Percentiles rank a stretch among this genome's conserved stretches.
These are phyloP conservation scores for Fundulus diaphanus DNA, from an alignment of 2,797 vertebrate species.

Conservation along the genomic window DNA sequence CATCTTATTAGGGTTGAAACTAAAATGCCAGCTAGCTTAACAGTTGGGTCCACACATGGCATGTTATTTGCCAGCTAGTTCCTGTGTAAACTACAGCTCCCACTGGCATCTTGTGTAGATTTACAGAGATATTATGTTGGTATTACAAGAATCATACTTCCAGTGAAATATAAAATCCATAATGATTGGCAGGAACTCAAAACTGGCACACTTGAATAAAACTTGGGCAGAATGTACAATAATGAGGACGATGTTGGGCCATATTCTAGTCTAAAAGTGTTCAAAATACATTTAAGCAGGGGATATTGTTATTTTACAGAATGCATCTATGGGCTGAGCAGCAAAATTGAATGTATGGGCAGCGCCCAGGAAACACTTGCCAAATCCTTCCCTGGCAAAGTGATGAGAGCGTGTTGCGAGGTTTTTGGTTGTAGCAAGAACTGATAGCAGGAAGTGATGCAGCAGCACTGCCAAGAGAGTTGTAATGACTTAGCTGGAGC, in stretches of 20 bases:
- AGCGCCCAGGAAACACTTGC: too few relatives aligned
- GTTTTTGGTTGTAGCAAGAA: background rate
- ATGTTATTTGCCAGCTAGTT: background rate
- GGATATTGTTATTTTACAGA: background rate
- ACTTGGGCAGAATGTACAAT: background rate
- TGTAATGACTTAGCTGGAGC: constrained; percentile 7
- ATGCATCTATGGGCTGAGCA: background rate
- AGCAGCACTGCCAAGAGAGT: background rate
- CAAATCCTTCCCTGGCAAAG: background rate
- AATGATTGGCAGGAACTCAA: background rate
- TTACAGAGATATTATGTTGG: background rate
- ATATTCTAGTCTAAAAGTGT: background rate
- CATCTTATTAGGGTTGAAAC: background rate
- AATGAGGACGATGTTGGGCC: background rate
- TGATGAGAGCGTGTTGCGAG: background rate
- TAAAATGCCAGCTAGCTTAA: background rate
- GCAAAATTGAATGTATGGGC: too few relatives aligned
- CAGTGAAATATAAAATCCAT: background rate
- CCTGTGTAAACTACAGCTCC: background rate
- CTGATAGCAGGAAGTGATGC: background rate
- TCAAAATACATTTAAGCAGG: background rate
- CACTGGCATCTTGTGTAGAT: background rate
- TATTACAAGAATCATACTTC: background rate
- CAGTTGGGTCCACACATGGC: background rate
- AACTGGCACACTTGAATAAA: background rate